These are phyloP conservation scores for Notolepis coatsorum DNA, from an alignment of 2,797 vertebrate genomes.

Conservation along the genomic window DNA sequence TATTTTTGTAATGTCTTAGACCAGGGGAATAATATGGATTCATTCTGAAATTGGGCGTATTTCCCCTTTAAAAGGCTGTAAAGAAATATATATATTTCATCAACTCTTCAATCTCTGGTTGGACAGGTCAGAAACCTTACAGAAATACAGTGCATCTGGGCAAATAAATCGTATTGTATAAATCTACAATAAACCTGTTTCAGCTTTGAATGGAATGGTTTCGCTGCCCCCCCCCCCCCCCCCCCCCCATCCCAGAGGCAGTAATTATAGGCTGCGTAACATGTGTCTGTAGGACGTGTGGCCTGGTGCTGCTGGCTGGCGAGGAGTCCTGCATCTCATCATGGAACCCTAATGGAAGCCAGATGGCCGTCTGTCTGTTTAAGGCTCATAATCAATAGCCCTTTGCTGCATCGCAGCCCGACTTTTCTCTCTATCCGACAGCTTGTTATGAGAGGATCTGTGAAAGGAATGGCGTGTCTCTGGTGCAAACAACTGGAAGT, in stretches of 20 bases:
- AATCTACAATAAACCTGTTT: slow-evolving; percentile 82
- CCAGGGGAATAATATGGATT: no score
- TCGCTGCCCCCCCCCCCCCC: slow-evolving; percentile 73
- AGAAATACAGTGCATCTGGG: neutral
- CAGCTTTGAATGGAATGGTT: slow-evolving; percentile 82
- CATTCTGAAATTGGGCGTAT: no score
- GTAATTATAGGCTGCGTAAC: slow-evolving; percentile 90
- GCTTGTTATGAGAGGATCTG: slow-evolving; percentile 88
- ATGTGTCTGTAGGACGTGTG: slow-evolving; percentile 84
- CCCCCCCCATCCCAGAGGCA: slow-evolving; percentile 74
- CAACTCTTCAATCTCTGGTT: slow-evolving; percentile 22
- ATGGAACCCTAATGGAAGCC: slow-evolving; percentile 87
- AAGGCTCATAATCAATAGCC: slow-evolving; percentile 89
- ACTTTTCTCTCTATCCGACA: slow-evolving; percentile 66
- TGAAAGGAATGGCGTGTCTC: slow-evolving; percentile 78
- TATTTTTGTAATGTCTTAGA: no score
- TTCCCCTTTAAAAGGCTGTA: no score
- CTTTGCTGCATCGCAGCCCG: slow-evolving; percentile 56
- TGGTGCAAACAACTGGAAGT: slow-evolving; percentile 68
- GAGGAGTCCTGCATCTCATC: slow-evolving; percentile 77
- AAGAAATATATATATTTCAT: no score
- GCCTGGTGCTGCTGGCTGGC: slow-evolving; percentile 78
- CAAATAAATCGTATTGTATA: no score
- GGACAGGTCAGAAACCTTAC: slow-evolving; percentile 7
- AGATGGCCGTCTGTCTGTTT: slow-evolving; percentile 89